Base-by-base conservation (phyloP, 2,797 vertebrate species). In the Lophius americanus region DNA sequence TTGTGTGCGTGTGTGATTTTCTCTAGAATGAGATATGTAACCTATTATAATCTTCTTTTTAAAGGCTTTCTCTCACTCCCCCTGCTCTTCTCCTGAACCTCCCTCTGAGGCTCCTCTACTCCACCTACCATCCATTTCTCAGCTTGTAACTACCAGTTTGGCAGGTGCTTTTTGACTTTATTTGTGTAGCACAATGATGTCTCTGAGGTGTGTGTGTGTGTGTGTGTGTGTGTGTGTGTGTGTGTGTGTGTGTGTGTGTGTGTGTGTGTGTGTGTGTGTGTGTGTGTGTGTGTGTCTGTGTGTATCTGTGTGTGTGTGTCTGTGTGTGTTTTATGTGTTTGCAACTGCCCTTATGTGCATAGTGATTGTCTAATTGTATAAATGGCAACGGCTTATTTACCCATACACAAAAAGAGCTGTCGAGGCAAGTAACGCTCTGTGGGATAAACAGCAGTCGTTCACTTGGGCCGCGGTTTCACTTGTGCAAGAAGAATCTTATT, bases 1-100 rank as follows among this genome's bases (percentile, higher is more conserved):
- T 11, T 39, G 6, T 11, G 52, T 63, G 60, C 64, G 56, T 51
- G 46, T 32, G 49, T 48, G 38, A 48, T 50, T 63, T 68, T 1
- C 4, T 38, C 2, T 9, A 14, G 33, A 84, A 61, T 85, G 65
- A 85, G 51, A 72, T 60, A 70, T 43, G 9, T 1, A 32, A 65
- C 49, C 46, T 12, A 68, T 82, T 76, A 73, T 33, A 66, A 75
- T 72, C 50, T 70, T 68, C 68, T 68, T 84, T 86, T 84, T 77
- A 85, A 88, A 86, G 68, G 51, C n/a, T 1, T 7, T 61, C 53
- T 32, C 43, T 39, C 55, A 60, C 49, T 49, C 43, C 38, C 11
- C 36, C 33, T 2, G 9, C 14, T 60, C 13, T 38, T 51, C 51
- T 52, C 13, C 71, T 36, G 35, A 51, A 70, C 75, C 81, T 81